Base-by-base conservation (phyloP, 2,888 invertebrate species). In the Pterostichus madidus region DNA sequence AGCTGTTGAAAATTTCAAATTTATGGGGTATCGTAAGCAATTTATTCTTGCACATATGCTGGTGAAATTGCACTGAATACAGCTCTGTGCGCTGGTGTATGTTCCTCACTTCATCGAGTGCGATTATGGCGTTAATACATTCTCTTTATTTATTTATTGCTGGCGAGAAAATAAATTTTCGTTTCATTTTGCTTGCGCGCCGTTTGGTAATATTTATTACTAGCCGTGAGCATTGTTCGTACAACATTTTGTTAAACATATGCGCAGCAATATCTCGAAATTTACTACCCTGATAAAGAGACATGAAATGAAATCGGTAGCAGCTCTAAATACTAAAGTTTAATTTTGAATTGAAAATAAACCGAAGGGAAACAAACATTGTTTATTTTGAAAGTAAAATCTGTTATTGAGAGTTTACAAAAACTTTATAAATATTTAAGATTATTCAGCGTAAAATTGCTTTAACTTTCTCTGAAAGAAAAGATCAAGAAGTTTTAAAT, bases 101-200 rank as follows among this genome's bases (percentile, higher is more conserved):
- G 68, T 39, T 71, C 44, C 44, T 71, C 68, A 71, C 68, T 71
- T 71, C 68, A 71, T 71, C 68, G 68, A 71, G 24, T 71, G 44
- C 68, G 24, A 71, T 71, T 71, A 71, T 71, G 17, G 68, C 15
- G 44, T 71, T 71, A 71, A 71, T 71, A 71, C 44, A 17, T 71
- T 71, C 44, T 44, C 17, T 71, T 71, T 44, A 71, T 71, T 71
- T 71, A 71, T 71, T 71, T 71, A 71, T 71, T 17, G 68, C 68
- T 11, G 13, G 15, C 11, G 68, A 44, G 68, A 71, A 71, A 71
- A 71, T 71, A 71, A 15, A 44, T 71, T 68, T 44, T 71, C 68
- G 44, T 71, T 71, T 71, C 68, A 71, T 71, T 71, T 71, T 39
- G 68, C 68, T 39, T 44, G 68, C 44, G 44, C 44, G 44, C 68